Percentiles rank a stretch among this genome's conserved stretches.
Conservation (phyloP, 1,140 invertebrate genomes). For the Drosophila pseudoobscura region DNA sequence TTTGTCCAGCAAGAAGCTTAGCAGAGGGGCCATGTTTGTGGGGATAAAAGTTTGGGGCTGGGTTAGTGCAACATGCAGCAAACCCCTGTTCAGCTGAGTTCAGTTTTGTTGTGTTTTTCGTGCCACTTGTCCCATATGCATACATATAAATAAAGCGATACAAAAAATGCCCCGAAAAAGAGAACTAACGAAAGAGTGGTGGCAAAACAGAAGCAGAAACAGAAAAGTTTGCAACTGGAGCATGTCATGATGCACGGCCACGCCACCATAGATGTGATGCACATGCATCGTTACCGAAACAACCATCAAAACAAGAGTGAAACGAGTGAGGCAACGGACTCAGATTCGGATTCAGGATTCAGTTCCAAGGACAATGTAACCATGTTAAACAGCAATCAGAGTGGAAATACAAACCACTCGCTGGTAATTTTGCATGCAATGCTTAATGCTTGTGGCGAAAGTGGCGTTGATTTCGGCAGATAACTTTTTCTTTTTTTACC, state of each 20-base stretch:
- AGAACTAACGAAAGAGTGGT: slow-evolving; percentile 3
- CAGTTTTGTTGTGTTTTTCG: slow-evolving; percentile 19
- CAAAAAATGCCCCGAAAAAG: slow-evolving; percentile 46
- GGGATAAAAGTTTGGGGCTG: slow-evolving; percentile 42
- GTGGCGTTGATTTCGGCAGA: slow-evolving; percentile 79
- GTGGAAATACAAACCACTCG: slow-evolving; percentile 81
- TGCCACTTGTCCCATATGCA: slow-evolving; percentile 57
- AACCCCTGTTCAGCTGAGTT: slow-evolving; percentile 56
- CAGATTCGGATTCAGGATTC: slow-evolving; percentile 38
- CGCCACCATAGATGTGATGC: slow-evolving; percentile 55
- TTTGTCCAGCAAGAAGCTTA: slow-evolving; percentile 53
- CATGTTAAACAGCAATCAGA: slow-evolving; percentile 82
- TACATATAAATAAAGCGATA: slow-evolving; percentile 69
- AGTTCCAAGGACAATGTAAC: slow-evolving; percentile 79
- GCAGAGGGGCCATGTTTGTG: slow-evolving; percentile 40
- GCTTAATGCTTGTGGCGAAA: slow-evolving; percentile 79
- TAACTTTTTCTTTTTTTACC: slow-evolving; percentile 50
- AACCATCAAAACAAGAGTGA: slow-evolving; percentile 23
- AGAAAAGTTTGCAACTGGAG: slow-evolving; percentile 71
- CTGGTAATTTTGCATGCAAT: slow-evolving; percentile 81
- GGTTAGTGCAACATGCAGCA: slow-evolving; percentile 57
- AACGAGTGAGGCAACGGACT: slow-evolving; percentile 44
- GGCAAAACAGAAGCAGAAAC: slow-evolving; percentile 27
- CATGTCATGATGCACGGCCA: slow-evolving; percentile 75
- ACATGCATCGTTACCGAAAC: slow-evolving; percentile 54